phyloP scores from a whole-genome alignment of 2,888 invertebrate genomes.

The Lasioglossum marginatum region DNA sequence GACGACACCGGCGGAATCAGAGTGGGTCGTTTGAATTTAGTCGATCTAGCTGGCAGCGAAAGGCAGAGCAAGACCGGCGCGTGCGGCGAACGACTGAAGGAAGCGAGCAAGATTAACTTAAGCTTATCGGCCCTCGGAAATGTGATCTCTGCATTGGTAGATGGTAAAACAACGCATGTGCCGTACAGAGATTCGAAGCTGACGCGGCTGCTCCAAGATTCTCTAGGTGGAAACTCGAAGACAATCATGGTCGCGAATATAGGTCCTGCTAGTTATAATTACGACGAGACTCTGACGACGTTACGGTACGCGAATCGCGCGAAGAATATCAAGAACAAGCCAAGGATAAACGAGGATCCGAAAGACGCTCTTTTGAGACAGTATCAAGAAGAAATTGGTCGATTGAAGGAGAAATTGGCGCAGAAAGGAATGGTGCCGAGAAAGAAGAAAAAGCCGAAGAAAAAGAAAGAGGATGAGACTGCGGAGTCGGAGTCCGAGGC shows the following conservation, averaged over 20 bases:
- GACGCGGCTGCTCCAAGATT: slow-evolving; percentile 98
- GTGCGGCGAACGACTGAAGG: slow-evolving; percentile 95
- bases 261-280: slow-evolving; percentile 98
- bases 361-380: slow-evolving; percentile 98
- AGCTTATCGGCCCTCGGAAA: slow-evolving; percentile 98
- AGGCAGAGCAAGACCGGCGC: slow-evolving; percentile 98
- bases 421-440: slow-evolving; percentile 82
- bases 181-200: slow-evolving; percentile 99
- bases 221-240: slow-evolving; percentile 98
- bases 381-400: slow-evolving; percentile 97
- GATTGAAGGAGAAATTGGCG: slow-evolving; percentile 86
- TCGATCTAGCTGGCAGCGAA: slow-evolving; percentile 99
- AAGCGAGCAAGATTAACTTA: slow-evolving; percentile 98
- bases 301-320: slow-evolving; percentile 98
- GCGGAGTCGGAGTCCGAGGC: slow-evolving; percentile 82
- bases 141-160: slow-evolving; percentile 98
- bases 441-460: slow-evolving; percentile 84
- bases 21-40: slow-evolving; percentile 98
- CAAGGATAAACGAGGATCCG: slow-evolving; percentile 99
- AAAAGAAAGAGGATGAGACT: slow-evolving; percentile 85
- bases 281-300: slow-evolving; percentile 99
- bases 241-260: slow-evolving; percentile 99
- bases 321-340: slow-evolving; percentile 99
- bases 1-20: slow-evolving; percentile 87
- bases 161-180: slow-evolving; percentile 96